A percentile compares a stretch with the other conserved stretches of the same genome.
These are phyloP conservation scores for Rhopalosiphum padi DNA, from an alignment of 1,140 invertebrate genomes.

Conservation along the genomic window DNA sequence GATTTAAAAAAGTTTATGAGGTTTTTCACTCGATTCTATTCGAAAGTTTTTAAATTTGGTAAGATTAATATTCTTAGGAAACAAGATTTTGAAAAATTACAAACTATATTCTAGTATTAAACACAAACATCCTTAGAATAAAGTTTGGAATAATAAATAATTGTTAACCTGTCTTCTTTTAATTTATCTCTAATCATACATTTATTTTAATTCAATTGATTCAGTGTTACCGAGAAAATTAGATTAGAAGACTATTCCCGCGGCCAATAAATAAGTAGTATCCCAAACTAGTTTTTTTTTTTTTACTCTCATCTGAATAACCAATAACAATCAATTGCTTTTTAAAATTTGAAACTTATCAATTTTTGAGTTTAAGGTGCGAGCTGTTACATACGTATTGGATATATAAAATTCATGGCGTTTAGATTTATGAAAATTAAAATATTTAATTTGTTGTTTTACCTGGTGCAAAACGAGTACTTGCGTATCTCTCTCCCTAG, in stretches of 20 bases:
- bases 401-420: background rate
- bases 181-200: background rate
- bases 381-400: background rate
- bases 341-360: background rate
- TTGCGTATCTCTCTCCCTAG: background rate
- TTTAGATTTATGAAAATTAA: background rate
- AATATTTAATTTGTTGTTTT: background rate
- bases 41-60: background rate
- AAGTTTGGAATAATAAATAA: background rate
- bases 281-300: background rate
- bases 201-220: background rate
- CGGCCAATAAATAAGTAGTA: background rate
- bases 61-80: background rate
- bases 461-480: background rate
- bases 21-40: background rate
- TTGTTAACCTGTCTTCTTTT: background rate
- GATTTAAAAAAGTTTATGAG: background rate
- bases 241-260: background rate
- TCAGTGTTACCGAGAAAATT: background rate
- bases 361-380: background rate
- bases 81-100: background rate
- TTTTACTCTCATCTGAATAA: background rate
- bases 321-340: background rate
- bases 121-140: background rate
- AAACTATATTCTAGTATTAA: background rate